These are phyloP conservation scores for Phalangium opilio DNA, from an alignment of 2,888 invertebrate species.

Conservation along the genomic window DNA sequence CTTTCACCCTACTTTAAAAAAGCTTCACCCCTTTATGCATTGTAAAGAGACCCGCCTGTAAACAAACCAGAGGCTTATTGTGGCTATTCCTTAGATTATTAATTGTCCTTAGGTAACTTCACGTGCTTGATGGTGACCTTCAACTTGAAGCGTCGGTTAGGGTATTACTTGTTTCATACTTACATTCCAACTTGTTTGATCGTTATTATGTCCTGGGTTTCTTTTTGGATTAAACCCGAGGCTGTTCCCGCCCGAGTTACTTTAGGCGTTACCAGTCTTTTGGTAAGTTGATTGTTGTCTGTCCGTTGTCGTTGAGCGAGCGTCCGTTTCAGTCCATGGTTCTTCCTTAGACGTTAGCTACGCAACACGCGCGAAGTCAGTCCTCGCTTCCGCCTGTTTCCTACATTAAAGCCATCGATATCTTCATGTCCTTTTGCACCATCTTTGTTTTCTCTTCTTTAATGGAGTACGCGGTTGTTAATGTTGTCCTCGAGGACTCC, in stretches of 20 bases:
- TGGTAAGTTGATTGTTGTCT: too few species aligned
- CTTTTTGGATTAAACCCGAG: slow-evolving; percentile 90
- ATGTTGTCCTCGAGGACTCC: slow-evolving; percentile 41
- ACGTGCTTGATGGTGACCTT: slow-evolving; percentile 81
- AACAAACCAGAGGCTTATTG: too few species aligned
- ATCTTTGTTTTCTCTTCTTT: slow-evolving; percentile 35
- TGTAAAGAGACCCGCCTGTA: too few species aligned
- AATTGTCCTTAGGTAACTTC: slow-evolving; percentile 66
- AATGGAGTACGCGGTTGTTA: slow-evolving; percentile 36
- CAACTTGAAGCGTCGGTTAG: slow-evolving; percentile 61
- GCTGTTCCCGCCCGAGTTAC: slow-evolving; percentile 85
- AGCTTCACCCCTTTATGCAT: too few species aligned
- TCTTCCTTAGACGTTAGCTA: slow-evolving; percentile 50
- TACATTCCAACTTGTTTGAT: slow-evolving; percentile 82
- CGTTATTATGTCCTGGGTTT: slow-evolving; percentile 90
- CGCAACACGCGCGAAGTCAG: slow-evolving; percentile 88
- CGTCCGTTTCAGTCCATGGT: too few species aligned
- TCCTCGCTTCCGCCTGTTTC: slow-evolving; percentile 82
- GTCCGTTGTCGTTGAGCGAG: too few species aligned
- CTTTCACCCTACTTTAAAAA: too few species aligned
- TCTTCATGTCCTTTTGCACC: slow-evolving; percentile 36
- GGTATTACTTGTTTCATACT: slow-evolving; percentile 79
- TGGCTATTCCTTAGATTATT: too few species aligned
- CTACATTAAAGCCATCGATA: slow-evolving; percentile 49
- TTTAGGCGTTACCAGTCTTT: slow-evolving; percentile 74